Percentiles rank a stretch among this genome's conserved stretches.
Conservation (phyloP, 2,888 invertebrate species). For the Cephalotes varians region DNA sequence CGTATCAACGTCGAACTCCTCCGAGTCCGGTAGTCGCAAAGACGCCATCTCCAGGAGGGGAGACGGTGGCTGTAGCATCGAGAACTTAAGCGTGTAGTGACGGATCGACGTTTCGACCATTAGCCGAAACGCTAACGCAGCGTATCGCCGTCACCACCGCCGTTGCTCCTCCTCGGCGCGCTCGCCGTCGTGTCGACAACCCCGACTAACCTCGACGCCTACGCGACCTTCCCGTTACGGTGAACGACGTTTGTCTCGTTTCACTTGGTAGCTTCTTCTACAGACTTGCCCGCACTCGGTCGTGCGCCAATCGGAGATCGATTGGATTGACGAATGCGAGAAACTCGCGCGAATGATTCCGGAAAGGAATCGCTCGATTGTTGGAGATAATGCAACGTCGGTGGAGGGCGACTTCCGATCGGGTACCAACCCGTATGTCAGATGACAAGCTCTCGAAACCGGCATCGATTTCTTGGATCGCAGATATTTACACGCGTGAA, state of each 20-base stretch:
- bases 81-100: conserved; percentile 79
- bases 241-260: conserved; percentile 29
- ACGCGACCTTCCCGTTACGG: conserved; percentile 28
- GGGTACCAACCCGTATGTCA: neutral
- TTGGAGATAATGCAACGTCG: no score
- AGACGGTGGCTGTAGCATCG: conserved; percentile 84
- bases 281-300: neutral
- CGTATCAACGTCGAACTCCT: conserved; percentile 85
- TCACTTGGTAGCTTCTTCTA: neutral
- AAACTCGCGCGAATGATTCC: neutral
- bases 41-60: conserved; percentile 85
- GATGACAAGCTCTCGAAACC: conserved; percentile 1
- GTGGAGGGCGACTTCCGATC: neutral
- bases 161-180: conserved; percentile 8
- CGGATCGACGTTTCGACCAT: conserved; percentile 79
- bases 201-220: conserved; percentile 57
- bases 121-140: conserved; percentile 53
- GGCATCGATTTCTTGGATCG: conserved; percentile 1
- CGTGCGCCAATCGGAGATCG: neutral
- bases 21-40: conserved; percentile 86
- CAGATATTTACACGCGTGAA: neutral
- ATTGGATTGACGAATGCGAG: neutral
- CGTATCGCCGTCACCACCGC: conserved; percentile 14
- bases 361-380: neutral
- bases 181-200: conserved; percentile 70